Conservation (phyloP, 2,113 vertebrate species). For the Vidua chalybeata region DNA sequence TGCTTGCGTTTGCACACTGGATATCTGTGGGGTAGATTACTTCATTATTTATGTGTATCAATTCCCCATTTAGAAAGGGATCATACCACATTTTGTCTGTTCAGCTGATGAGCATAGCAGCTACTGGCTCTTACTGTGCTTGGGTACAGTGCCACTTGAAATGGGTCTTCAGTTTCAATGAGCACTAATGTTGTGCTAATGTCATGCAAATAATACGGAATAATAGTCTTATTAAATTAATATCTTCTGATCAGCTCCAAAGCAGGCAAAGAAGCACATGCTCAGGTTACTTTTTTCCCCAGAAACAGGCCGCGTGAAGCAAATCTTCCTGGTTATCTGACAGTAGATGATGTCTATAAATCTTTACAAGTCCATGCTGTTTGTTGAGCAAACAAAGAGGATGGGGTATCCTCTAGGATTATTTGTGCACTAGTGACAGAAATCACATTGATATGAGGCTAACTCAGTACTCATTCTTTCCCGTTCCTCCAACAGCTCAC, state of each 20-base stretch:
- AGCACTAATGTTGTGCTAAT: not conserved
- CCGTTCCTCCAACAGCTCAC: not conserved
- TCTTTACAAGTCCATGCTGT: slow-evolving; percentile 24
- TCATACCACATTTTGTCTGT: not conserved
- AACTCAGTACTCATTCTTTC: not conserved
- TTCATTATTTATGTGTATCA: slow-evolving; percentile 30
- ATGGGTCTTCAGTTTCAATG: not conserved
- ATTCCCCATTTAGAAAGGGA: slow-evolving; percentile 22
- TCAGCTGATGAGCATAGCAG: slow-evolving; percentile 16
- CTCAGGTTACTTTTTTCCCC: not conserved
- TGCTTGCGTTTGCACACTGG: slow-evolving; percentile 13
- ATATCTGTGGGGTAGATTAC: slow-evolving; percentile 42
- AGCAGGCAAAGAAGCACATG: not conserved
- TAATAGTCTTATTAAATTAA: not conserved
- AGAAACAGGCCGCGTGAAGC: not conserved
- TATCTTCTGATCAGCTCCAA: slow-evolving; percentile 1
- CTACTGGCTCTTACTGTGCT: slow-evolving; percentile 15
- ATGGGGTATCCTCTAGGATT: slow-evolving; percentile 21
- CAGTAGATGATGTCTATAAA: slow-evolving; percentile 26
- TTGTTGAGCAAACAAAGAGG: slow-evolving; percentile 43
- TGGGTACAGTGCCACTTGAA: not conserved
- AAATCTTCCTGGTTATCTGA: slow-evolving; percentile 5
- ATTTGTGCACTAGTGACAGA: slow-evolving; percentile 52
- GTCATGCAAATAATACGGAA: slow-evolving; percentile 18
- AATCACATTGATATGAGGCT: slow-evolving; percentile 25